A percentile compares a stretch with the other conserved stretches of the same genome.
These are phyloP conservation scores for Chloroceryle aenea DNA, from an alignment of 2,113 vertebrate species.

Conservation along the genomic window DNA sequence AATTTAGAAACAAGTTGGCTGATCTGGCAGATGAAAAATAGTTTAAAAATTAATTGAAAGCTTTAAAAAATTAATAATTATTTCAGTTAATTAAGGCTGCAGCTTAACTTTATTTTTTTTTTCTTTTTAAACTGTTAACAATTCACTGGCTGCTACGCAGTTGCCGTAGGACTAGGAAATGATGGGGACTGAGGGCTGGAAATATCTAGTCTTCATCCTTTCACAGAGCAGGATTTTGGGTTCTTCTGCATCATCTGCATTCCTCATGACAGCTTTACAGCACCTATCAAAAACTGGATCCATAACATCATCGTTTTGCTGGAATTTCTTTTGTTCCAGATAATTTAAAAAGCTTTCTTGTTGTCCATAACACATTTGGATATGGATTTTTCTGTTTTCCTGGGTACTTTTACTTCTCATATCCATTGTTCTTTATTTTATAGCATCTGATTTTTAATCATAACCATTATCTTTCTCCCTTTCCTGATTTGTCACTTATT, in stretches of 20 bases:
- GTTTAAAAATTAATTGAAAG: slow-evolving; percentile 62
- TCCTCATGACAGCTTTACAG: neutral
- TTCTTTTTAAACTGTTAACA: neutral
- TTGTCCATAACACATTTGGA: slow-evolving; percentile 13
- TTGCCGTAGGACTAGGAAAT: neutral
- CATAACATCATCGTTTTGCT: neutral
- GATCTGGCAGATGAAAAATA: neutral
- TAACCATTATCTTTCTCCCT: slow-evolving; percentile 6
- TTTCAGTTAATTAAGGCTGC: slow-evolving; percentile 53
- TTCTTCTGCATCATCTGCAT: neutral
- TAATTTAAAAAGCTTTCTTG: slow-evolving; percentile 20
- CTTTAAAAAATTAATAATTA: slow-evolving; percentile 68
- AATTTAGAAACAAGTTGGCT: neutral
- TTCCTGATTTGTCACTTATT: slow-evolving; percentile 34
- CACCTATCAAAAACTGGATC: slow-evolving; percentile 21
- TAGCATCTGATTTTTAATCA: slow-evolving; percentile 55
- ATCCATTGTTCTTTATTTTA: slow-evolving; percentile 29
- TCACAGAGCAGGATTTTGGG: neutral
- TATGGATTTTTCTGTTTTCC: slow-evolving; percentile 38
- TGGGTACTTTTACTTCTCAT: neutral
- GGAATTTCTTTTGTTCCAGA: slow-evolving; percentile 17
- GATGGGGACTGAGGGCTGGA: neutral
- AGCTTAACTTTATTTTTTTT: neutral
- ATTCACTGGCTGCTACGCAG: neutral
- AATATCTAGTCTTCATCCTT: neutral